Base-by-base conservation (phyloP, 2,888 invertebrate species). In the Thecophora atra region DNA sequence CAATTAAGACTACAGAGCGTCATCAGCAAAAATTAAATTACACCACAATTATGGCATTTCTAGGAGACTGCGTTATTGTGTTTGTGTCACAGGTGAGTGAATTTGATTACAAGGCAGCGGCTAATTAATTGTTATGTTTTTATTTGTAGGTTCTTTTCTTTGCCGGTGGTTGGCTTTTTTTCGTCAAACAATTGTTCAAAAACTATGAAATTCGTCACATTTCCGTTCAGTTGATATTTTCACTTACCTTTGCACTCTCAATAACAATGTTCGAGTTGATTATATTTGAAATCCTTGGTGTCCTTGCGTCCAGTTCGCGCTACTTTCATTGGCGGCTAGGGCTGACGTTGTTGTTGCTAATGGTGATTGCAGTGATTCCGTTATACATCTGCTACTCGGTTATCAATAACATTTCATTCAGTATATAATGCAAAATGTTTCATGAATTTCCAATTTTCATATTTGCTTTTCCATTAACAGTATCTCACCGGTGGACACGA, bases 231-330 rank as follows among this genome's bases (percentile, higher is more conserved):
- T 88, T 99, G 5, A 95, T 98, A 82, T 99, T 99, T 86, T 98
- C 99, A 0, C 90, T 94, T 30, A 99, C 98, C 47, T 96, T 99
- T 84, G 94, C 99, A 0, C 88, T 99, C 19, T 99, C 99, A 28
- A 97, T 99, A 83, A 97, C 98, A 2, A 97, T 99, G 97, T 99
- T 99, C 87, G 99, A 99, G 86, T 88, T 99, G 72, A 99, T 99
- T 75, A 99, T 99, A 84, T 99, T 99, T 88, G 99, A 99, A 89
- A 99, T 99, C 78, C 89, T 98, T 73, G 98, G 95, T 42, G 91
- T 98, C 77, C 88, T 99, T 76, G 96, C 98, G 84, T 91, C 95
- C 24, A 94, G 94, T 94, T 98, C 90, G 78, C 84, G 84, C 76
- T 83, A 78, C 77, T 82, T 84, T 84, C 97, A 97, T 84, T 99